These are phyloP conservation scores for Nothura maculosa DNA, from an alignment of 2,797 vertebrate species.

Conservation along the genomic window DNA sequence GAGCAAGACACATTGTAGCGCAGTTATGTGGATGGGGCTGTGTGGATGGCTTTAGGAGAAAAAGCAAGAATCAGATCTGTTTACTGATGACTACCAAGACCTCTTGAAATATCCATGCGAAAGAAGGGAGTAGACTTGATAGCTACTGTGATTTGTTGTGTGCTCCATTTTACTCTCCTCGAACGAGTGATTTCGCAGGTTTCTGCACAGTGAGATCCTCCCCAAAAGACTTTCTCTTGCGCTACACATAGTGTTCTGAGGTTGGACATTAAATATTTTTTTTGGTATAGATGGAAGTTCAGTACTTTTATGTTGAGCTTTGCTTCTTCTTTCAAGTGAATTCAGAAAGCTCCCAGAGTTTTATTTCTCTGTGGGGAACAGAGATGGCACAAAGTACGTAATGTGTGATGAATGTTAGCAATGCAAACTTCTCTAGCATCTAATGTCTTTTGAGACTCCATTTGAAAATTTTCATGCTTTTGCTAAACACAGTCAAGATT, in stretches of 20 bases:
- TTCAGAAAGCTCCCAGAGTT: neutral
- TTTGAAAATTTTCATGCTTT: neutral
- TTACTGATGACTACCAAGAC: neutral
- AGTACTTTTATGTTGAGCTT: neutral
- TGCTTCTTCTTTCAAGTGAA: neutral
- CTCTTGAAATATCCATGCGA: neutral
- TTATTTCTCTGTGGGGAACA: neutral
- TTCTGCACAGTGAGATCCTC: neutral
- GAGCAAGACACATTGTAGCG: too few relatives aligned
- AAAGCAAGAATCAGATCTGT: neutral
- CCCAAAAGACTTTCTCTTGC: neutral
- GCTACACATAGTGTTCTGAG: neutral
- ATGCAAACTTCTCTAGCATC: neutral
- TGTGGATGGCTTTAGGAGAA: neutral
- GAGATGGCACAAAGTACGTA: neutral
- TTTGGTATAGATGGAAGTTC: neutral
- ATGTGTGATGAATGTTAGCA: neutral
- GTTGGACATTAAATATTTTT: neutral
- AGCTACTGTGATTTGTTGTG: neutral
- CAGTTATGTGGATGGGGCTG: neutral
- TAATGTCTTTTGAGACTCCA: neutral
- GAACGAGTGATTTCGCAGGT: neutral
- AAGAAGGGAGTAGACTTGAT: neutral
- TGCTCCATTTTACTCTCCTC: neutral
- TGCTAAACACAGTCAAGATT: neutral